Evolutionary conservation across 2,888 invertebrate genomes (phyloP), one percentile per base, ranked within the genome.

Genomic region (Teleiodes luculella): DNA sequence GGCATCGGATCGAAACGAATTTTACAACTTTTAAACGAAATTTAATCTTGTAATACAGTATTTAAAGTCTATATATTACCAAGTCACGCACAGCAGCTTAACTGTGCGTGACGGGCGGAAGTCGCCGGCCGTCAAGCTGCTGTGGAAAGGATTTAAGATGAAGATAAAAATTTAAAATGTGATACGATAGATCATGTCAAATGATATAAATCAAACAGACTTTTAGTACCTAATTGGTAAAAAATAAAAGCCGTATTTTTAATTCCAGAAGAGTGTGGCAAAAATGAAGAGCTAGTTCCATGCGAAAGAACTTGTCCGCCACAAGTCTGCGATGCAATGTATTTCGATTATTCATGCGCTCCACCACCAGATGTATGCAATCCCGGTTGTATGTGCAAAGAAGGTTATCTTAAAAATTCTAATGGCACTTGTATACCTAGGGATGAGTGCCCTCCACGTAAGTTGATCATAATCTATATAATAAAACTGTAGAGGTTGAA

Each of bases 291-390:
- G 11, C 56, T 53, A 3, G 65, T 66, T 0, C 39, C 59, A 2
- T 75, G 74, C 55, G 66, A 58, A 54, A 67, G 62, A 2, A 58
- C 61, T 10, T 78, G 78, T 14, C 75, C 72, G 0, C 78, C 77
- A 2, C 70, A 73, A 33, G 65, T 61, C 28, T 78, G 78, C 45
- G 66, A 74, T 10, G 67, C 63, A 33, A 54, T 67, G 0, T 76
- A 70, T 50, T 72, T 70, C 0, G 58, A 65, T 0, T 76, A 70
- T 14, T 13, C 14, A 3, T 50, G 50, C 13, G 20, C 33, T 37
- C 5, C 7, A 2, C 11, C 4, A 8, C 11, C n/a, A 28, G 28
- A 39, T 4, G 6, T 2, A n/a, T 50, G 50, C 16, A n/a, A 28
- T 11, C 24, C 28, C 20, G 37, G 37, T 7, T 50, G 50, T n/a